phyloP scores from a whole-genome alignment of 2,888 invertebrate species.

The Apodemia mormo region DNA sequence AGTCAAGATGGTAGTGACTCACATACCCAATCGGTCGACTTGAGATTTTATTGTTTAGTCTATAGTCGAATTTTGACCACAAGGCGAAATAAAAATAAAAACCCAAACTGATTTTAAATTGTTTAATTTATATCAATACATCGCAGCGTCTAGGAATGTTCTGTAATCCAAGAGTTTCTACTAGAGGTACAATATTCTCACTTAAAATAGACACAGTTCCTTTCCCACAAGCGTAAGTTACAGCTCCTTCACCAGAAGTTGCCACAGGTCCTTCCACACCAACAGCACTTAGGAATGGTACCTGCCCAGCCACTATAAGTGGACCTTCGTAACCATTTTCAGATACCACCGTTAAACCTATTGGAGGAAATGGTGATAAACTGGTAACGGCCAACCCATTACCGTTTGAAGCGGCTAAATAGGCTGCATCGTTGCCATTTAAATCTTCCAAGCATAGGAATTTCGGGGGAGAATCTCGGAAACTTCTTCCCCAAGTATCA shows the following conservation, averaged over 20 bases:
- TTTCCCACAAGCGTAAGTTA: slow-evolving; percentile 23
- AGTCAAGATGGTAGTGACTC: too few species aligned
- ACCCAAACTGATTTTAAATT: neutral
- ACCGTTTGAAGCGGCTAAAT: slow-evolving; percentile 35
- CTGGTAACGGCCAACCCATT: slow-evolving; percentile 39
- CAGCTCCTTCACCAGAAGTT: slow-evolving; percentile 20
- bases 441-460: slow-evolving; percentile 13
- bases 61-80: too few species aligned
- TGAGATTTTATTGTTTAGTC: too few species aligned
- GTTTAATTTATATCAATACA: neutral
- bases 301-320: neutral
- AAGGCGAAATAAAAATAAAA: neutral
- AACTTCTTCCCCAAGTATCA: neutral
- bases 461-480: neutral
- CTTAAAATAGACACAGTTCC: slow-evolving; percentile 22
- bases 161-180: neutral
- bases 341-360: slow-evolving; percentile 45
- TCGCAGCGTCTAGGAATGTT: neutral
- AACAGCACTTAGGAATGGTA: neutral
- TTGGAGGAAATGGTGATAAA: slow-evolving; percentile 45
- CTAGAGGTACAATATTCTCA: slow-evolving; percentile 17
- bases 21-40: too few species aligned
- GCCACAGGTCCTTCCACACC: slow-evolving; percentile 4
- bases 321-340: slow-evolving; percentile 41
- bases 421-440: slow-evolving; percentile 25